These are phyloP conservation scores for Pseudomugil tenellus DNA, from an alignment of 2,797 vertebrate genomes.

Conservation along the genomic window DNA sequence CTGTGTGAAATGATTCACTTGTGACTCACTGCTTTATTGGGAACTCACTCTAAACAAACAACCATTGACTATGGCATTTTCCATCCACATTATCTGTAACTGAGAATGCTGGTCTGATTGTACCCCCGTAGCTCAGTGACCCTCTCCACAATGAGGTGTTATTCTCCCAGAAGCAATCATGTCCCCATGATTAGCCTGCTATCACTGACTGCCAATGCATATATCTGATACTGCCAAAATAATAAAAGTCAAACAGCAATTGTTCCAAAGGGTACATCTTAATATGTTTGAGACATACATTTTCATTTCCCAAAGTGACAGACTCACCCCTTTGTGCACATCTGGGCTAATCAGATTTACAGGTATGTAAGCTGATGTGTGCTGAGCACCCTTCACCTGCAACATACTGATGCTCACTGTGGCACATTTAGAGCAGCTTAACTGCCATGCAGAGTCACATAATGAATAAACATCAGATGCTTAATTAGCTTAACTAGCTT, in stretches of 20 bases:
- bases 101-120: constrained; percentile 61
- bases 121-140: constrained; percentile 52
- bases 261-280: constrained; percentile 54
- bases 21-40: constrained; percentile 75
- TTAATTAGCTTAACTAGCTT: too few species aligned
- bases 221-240: constrained; percentile 46
- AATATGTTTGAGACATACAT: constrained; percentile 40
- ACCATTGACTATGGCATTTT: constrained; percentile 62
- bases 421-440: constrained; percentile 69
- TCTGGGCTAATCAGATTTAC: constrained; percentile 9
- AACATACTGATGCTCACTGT: constrained; percentile 63
- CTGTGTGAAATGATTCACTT: constrained; percentile 75
- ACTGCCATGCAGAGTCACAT: constrained; percentile 32
- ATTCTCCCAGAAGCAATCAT: constrained; percentile 57
- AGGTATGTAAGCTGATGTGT: constrained; percentile 38
- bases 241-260: constrained; percentile 55
- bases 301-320: constrained; percentile 35
- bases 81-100: constrained; percentile 66
- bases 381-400: constrained; percentile 61
- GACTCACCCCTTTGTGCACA: constrained; percentile 24
- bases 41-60: constrained; percentile 73
- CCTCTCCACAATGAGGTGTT: constrained; percentile 61
- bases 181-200: constrained; percentile 62
- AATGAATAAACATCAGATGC: constrained; percentile 39
- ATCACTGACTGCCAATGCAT: constrained; percentile 40